Conservation (phyloP, 2,888 invertebrate genomes). For the Plebejus melissa region DNA sequence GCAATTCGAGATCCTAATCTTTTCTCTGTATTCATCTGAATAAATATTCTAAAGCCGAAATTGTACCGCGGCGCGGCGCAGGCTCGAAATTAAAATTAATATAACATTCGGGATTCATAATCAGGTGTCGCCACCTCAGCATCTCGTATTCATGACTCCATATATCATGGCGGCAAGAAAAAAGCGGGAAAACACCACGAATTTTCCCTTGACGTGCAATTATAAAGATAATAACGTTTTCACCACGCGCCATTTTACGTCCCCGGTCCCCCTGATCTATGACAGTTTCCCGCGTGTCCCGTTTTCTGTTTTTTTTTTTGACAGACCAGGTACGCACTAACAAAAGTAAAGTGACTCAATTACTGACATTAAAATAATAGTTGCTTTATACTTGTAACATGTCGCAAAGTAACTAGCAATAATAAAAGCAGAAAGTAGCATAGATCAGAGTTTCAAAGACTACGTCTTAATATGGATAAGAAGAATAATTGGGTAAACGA, state of each 20-base stretch:
- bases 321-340: neutral
- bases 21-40: slow-evolving; percentile 26
- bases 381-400: neutral
- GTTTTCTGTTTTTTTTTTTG: slow-evolving; percentile 31
- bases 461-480: neutral
- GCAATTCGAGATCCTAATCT: slow-evolving; percentile 24
- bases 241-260: slow-evolving; percentile 72
- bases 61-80: slow-evolving; percentile 12
- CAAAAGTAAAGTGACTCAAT: neutral
- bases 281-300: slow-evolving; percentile 49
- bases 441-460: neutral
- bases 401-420: neutral
- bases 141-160: slow-evolving; percentile 76
- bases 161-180: slow-evolving; percentile 65
- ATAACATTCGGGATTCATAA: slow-evolving; percentile 66
- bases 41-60: slow-evolving; percentile 19
- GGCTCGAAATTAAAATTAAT: slow-evolving; percentile 23
- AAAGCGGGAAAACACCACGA: slow-evolving; percentile 48
- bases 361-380: neutral
- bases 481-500: neutral
- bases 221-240: slow-evolving; percentile 79
- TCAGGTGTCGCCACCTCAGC: slow-evolving; percentile 63
- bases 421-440: neutral
- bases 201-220: slow-evolving; percentile 70
- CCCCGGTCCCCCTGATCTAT: slow-evolving; percentile 73